Conservation (phyloP, 2,113 vertebrate species). For the Danionella cerebrum region DNA sequence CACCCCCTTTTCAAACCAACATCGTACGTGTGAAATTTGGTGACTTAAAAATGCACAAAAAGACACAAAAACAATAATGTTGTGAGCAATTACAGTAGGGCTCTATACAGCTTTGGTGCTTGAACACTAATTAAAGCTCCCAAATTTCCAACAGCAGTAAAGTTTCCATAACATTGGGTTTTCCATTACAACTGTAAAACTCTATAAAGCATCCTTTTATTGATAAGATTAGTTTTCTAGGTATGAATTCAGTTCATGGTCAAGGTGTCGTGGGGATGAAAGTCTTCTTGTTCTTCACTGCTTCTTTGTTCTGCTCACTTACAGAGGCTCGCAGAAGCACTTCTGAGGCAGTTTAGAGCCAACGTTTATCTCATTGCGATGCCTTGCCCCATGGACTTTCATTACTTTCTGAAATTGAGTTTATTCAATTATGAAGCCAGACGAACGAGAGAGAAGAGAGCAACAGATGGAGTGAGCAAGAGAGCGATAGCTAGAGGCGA, state of each 20-base stretch:
- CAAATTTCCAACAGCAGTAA: too few relatives aligned
- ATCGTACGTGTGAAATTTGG: too few relatives aligned
- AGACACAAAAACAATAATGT: too few relatives aligned
- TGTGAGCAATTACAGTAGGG: too few relatives aligned
- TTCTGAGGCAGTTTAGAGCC: background rate
- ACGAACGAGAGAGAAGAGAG: background rate
- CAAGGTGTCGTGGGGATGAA: background rate
- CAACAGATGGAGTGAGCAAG: too few relatives aligned
- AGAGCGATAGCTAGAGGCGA: constrained; percentile 9
- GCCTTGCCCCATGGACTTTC: background rate
- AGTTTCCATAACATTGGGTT: too few relatives aligned
- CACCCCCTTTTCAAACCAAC: too few relatives aligned
- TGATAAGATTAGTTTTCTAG: background rate
- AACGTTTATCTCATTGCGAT: background rate
- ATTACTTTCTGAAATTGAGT: background rate
- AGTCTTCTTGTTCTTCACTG: background rate
- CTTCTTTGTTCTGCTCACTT: background rate
- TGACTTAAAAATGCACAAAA: too few relatives aligned
- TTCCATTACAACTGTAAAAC: too few relatives aligned
- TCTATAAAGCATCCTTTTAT: background rate
- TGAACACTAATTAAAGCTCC: too few relatives aligned
- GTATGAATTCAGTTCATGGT: too few relatives aligned
- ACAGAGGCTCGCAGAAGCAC: background rate
- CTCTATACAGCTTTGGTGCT: too few relatives aligned
- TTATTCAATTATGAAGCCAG: background rate